Evolutionary conservation across 1,140 invertebrate genomes (phyloP), one percentile per base, ranked within the genome.

Genomic region (Tenebrio molitor): DNA sequence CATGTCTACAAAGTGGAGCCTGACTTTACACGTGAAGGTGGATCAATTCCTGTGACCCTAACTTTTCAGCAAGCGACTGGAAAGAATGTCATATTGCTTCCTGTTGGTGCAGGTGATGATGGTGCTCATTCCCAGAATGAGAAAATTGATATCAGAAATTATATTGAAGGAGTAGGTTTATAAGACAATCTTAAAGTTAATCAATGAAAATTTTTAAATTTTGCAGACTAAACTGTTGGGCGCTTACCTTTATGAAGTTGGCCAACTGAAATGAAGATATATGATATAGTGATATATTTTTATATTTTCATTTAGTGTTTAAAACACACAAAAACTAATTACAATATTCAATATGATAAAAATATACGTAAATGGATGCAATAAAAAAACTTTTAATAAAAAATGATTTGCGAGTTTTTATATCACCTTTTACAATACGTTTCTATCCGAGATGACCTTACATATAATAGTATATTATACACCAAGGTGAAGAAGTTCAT

Each of bases 61-160:
- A 97, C 95, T 14, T 89, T 93, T 78, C 90, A 97, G 84, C 91
- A 96, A 83, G 88, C 93, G 1, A 97, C 95, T 50, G 93, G 92
- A 0, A 96, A 96, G 82, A 98, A 95, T 86, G 95, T 98, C 19
- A 87, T 99, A 71, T 85, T 99, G 25, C 86, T 99, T 53, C 97
- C 97, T 1, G 91, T 96, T 80, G 97, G 97, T 50, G 90, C 91
- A 74, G 92, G 91, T 69, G 97, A 99, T 84, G 97, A 99, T 86
- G 97, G 97, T 72, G 97, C 97, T 69, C 97, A 99, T 87, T 97
- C 96, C 0, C 97, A 99, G 84, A 99, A 99, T 86, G 97, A 99
- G 84, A 99, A 99, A 84, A 88, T 99, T 74, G 92, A 98, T 85
- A 86, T 93, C 66, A 86, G 87, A 58, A 99, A 98, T 85, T 99